These are phyloP conservation scores for Valencia hispanica DNA, from an alignment of 2,797 vertebrate species.

Conservation along the genomic window DNA sequence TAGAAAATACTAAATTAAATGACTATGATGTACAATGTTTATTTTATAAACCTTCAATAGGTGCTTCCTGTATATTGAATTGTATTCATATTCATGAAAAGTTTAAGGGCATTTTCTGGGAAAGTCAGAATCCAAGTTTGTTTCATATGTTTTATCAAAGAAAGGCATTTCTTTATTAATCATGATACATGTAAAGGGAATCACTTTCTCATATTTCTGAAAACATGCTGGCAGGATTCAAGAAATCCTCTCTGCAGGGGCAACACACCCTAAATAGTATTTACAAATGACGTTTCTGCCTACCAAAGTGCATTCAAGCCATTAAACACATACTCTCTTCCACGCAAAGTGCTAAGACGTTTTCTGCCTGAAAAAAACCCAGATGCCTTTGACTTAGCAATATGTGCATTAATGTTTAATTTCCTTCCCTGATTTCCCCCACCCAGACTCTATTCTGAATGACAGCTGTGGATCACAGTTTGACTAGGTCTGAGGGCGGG, in stretches of 20 bases:
- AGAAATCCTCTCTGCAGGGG: constrained; percentile 16
- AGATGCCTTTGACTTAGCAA: constrained; percentile 51
- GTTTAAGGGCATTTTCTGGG: not conserved
- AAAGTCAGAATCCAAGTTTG: not conserved
- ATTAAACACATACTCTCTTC: constrained; percentile 25
- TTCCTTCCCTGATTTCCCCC: constrained; percentile 27
- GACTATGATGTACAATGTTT: not conserved
- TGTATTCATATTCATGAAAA: not conserved
- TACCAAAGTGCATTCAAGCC: constrained; percentile 46
- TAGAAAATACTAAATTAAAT: constrained; percentile 2
- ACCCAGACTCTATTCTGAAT: constrained; percentile 47
- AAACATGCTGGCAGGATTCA: constrained; percentile 13
- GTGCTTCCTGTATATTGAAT: not conserved
- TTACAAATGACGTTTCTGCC: constrained; percentile 47
- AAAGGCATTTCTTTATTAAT: not conserved
- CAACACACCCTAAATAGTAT: constrained; percentile 34
- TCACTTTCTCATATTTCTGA: constrained; percentile 4
- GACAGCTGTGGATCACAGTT: constrained; percentile 63
- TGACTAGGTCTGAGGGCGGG: constrained; percentile 87
- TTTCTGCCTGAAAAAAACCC: constrained; percentile 35
- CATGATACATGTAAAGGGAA: constrained; percentile 8
- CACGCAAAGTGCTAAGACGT: constrained; percentile 35
- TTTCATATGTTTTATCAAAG: not conserved
- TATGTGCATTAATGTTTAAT: constrained; percentile 58
- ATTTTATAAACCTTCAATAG: not conserved